These are phyloP conservation scores for Astyanax mexicanus DNA, from an alignment of 2,797 vertebrate species.

Conservation along the genomic window DNA sequence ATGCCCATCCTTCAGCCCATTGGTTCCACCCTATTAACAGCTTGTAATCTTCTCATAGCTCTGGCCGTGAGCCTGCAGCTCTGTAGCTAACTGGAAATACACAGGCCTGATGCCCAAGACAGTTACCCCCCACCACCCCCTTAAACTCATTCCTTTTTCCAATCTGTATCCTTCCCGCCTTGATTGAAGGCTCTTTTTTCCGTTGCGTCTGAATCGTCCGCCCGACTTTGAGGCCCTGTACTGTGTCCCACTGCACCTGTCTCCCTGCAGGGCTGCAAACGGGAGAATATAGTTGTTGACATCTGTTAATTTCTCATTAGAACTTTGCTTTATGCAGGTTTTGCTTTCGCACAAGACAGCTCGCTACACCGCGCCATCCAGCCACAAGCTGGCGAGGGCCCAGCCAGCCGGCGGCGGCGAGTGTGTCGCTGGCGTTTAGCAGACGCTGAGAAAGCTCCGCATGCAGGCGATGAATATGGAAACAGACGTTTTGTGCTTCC, in stretches of 20 bases:
- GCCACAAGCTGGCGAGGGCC: slow-evolving; percentile 59
- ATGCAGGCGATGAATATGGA: slow-evolving; percentile 67
- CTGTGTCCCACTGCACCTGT: slow-evolving; percentile 79
- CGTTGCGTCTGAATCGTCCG: slow-evolving; percentile 34
- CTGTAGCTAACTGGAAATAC: slow-evolving; percentile 58
- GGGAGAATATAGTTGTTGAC: slow-evolving; percentile 76
- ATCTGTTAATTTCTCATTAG: slow-evolving; percentile 86
- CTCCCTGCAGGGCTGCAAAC: slow-evolving; percentile 61
- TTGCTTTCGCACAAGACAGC: slow-evolving; percentile 56
- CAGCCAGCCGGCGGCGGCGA: slow-evolving; percentile 58
- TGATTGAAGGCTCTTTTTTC: slow-evolving; percentile 33
- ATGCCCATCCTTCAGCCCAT: slow-evolving; percentile 84
- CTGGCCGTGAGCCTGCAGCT: slow-evolving; percentile 72
- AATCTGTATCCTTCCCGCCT: slow-evolving; percentile 35
- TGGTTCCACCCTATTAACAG: slow-evolving; percentile 99
- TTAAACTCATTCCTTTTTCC: slow-evolving; percentile 14
- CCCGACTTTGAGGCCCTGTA: slow-evolving; percentile 69
- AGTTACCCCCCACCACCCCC: slow-evolving; percentile 42
- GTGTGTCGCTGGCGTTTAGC: slow-evolving; percentile 55
- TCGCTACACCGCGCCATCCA: slow-evolving; percentile 50
- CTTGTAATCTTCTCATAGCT: slow-evolving; percentile 98
- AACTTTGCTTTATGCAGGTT: slow-evolving; percentile 66
- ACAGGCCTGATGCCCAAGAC: slow-evolving; percentile 44
- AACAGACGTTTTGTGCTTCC: slow-evolving; percentile 52
- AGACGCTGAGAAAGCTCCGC: slow-evolving; percentile 54